Percentiles rank a stretch among this genome's conserved stretches.
Evolutionary conservation across 2,888 invertebrate species (phyloP).

Genomic region (Chloroclysta siterata): DNA sequence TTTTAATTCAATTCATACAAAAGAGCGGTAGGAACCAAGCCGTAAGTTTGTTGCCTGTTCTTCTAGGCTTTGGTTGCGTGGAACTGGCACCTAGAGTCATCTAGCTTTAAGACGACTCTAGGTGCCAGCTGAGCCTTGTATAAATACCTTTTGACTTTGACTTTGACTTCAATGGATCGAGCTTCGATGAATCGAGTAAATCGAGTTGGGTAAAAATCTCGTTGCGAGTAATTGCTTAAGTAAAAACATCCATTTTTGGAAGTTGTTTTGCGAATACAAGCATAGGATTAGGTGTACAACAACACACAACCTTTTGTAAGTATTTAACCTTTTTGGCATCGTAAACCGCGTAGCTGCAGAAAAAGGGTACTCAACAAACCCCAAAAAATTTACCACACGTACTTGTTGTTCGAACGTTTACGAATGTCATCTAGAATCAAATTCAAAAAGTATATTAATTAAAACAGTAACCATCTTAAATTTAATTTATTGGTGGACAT

Average conservation of each 20-base stretch:
- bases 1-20: constrained; percentile 57
- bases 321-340: neutral
- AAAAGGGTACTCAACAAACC: neutral
- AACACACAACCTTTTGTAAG: neutral
- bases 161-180: no score
- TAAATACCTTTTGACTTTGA: no score
- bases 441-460: no score
- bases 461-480: no score
- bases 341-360: neutral
- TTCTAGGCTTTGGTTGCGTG: no score
- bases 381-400: neutral
- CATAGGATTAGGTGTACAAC: neutral
- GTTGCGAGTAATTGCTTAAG: neutral
- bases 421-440: neutral
- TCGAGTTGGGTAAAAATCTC: constrained; percentile 26
- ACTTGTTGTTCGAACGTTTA: neutral
- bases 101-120: no score
- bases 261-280: neutral
- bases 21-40: no score
- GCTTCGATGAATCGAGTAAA: constrained; percentile 19
- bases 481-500: no score
- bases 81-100: no score
- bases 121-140: no score
- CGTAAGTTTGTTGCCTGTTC: no score
- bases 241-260: neutral